Evolutionary conservation across 2,888 invertebrate genomes (phyloP).

Genomic region (Tetramorium bicarinatum): DNA sequence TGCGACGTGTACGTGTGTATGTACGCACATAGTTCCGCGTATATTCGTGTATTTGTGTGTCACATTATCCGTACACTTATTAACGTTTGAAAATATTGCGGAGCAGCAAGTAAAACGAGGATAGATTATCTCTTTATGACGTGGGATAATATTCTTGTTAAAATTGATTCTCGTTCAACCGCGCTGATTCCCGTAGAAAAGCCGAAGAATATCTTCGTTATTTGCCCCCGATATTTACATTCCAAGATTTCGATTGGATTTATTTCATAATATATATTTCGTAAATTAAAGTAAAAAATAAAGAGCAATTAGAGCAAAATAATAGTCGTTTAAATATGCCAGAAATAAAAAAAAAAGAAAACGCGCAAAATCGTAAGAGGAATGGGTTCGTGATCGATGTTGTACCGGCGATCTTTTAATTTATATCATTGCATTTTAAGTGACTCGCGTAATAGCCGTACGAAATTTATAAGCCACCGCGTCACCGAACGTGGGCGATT

Average conservation of each 20-base stretch:
- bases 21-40: not conserved
- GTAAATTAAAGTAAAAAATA: slow-evolving; percentile 24
- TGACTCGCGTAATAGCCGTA: slow-evolving; percentile 72
- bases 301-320: not conserved
- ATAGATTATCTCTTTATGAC: slow-evolving; percentile 19
- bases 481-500: slow-evolving; percentile 75
- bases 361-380: slow-evolving; percentile 50
- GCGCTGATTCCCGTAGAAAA: not conserved
- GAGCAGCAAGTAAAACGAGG: slow-evolving; percentile 28
- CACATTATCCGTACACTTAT: slow-evolving; percentile 36
- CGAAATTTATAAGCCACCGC: slow-evolving; percentile 71
- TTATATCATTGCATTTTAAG: slow-evolving; percentile 78
- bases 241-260: not conserved
- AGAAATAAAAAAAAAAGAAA: not conserved
- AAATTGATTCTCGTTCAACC: slow-evolving; percentile 30
- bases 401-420: slow-evolving; percentile 68
- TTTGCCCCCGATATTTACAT: not conserved
- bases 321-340: not conserved
- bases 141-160: slow-evolving; percentile 37
- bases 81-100: slow-evolving; percentile 58
- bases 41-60: slow-evolving; percentile 30
- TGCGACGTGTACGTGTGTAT: slow-evolving; percentile 32
- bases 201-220: not conserved
- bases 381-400: slow-evolving; percentile 67
- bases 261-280: not conserved